A percentile compares a stretch with the other conserved stretches of the same genome.
These are phyloP conservation scores for Hippocampus guttulatus DNA, from an alignment of 2,113 vertebrate genomes.

Conservation along the genomic window DNA sequence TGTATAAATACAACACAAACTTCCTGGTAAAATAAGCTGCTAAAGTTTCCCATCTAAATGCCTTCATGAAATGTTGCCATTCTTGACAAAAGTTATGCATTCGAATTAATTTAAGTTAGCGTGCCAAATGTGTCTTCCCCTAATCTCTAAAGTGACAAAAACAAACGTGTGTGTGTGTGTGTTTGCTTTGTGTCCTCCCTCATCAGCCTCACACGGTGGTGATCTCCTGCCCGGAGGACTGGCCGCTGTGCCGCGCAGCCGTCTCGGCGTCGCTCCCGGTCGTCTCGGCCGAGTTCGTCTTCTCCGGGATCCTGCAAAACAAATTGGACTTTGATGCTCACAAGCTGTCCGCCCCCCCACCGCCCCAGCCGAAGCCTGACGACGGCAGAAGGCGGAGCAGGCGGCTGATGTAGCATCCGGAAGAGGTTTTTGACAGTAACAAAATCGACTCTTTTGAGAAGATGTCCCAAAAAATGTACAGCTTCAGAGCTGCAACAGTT, in stretches of 20 bases:
- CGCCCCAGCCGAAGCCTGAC: slow-evolving; percentile 12
- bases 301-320: slow-evolving; percentile 84
- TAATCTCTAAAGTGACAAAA: too few relatives aligned
- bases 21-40: too few relatives aligned
- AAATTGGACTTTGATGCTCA: slow-evolving; percentile 68
- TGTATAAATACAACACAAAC: neutral
- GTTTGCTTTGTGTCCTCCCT: neutral
- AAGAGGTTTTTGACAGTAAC: neutral
- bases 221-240: slow-evolving; percentile 81
- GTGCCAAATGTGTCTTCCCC: too few relatives aligned
- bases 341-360: slow-evolving; percentile 42
- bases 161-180: too few relatives aligned
- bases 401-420: slow-evolving; percentile 41
- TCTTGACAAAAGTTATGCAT: neutral
- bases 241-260: slow-evolving; percentile 67
- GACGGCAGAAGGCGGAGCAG: slow-evolving; percentile 48
- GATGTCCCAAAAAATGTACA: neutral
- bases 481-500: neutral
- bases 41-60: too few relatives aligned
- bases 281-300: slow-evolving; percentile 79
- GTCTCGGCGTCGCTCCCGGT: slow-evolving; percentile 68
- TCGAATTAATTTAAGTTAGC: too few relatives aligned
- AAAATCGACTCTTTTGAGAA: neutral
- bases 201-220: slow-evolving; percentile 76
- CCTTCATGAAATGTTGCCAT: neutral